Percentiles rank a stretch among this genome's conserved stretches.
These are phyloP conservation scores for Ephestia elutella DNA, from an alignment of 1,140 invertebrate genomes.

Conservation along the genomic window DNA sequence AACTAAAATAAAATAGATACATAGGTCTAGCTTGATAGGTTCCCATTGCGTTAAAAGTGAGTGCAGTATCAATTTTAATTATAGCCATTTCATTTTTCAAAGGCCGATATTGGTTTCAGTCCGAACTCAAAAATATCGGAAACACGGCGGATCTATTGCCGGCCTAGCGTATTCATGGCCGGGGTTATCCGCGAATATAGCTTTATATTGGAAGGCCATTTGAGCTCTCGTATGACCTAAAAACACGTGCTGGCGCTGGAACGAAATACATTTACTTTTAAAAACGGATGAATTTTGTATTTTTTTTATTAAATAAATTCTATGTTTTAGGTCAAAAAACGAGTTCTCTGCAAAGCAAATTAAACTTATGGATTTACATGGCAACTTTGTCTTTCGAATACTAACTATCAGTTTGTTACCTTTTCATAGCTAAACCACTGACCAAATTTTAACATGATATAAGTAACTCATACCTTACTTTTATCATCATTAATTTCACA, in stretches of 20 bases:
- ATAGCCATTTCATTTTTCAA: not conserved
- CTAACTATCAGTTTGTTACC: no score
- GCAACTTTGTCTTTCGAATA: no score
- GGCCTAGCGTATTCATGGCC: not conserved
- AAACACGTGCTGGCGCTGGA: not conserved
- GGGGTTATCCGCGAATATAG: slow-evolving; percentile 3
- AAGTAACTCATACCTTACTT: no score
- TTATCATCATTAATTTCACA: not conserved
- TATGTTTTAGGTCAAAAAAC: no score
- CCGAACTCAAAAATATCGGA: slow-evolving; percentile 6
- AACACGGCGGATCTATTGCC: slow-evolving; percentile 6
- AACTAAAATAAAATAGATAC: no score
- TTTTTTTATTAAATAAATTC: not conserved
- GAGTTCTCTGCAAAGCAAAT: no score
- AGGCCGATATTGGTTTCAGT: not conserved
- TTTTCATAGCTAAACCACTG: no score
- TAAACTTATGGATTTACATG: no score
- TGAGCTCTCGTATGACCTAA: not conserved
- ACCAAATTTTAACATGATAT: no score
- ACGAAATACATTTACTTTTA: not conserved
- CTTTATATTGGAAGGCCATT: slow-evolving; percentile 3
- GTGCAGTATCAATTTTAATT: not conserved
- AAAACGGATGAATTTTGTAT: not conserved
- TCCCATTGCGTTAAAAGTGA: not conserved
- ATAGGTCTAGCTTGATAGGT: no score